Evolutionary conservation across 64 coral and sea anemone genomes (phyloP).

Genomic region (Cladopsammia gracilis): DNA sequence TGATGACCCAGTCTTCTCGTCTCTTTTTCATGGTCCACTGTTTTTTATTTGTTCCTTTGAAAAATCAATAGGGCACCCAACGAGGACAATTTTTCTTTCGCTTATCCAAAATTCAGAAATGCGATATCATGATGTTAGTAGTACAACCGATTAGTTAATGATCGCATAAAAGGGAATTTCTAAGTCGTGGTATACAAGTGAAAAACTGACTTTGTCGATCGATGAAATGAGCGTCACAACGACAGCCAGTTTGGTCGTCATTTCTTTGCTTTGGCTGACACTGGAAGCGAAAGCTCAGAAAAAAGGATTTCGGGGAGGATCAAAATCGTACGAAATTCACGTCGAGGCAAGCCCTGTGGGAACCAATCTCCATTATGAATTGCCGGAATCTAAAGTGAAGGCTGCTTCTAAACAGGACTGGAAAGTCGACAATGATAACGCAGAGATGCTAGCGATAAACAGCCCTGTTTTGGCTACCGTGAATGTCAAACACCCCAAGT

Average conservation of each 20-base stretch:
- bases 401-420: constrained; percentile 75
- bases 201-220: background rate
- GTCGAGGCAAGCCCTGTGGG: constrained; percentile 80
- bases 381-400: constrained; percentile 92
- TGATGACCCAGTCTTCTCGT: constrained; percentile 4
- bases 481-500: constrained; percentile 81
- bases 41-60: background rate
- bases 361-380: constrained; percentile 86
- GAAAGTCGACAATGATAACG: constrained; percentile 92
- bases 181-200: background rate
- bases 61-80: background rate
- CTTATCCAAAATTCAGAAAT: no score
- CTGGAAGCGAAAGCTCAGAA: constrained; percentile 26
- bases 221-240: background rate
- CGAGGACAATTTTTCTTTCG: background rate
- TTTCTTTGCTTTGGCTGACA: background rate
- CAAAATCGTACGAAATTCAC: constrained; percentile 86
- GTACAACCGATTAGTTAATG: background rate
- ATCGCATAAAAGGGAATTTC: background rate
- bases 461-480: constrained; percentile 72
- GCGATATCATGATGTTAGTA: background rate
- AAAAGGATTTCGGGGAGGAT: constrained; percentile 84
- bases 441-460: constrained; percentile 86
- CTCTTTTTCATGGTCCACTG: background rate
- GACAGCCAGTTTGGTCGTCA: background rate